Conservation (phyloP, 2,888 invertebrate species). For the Hymenopus coronatus region DNA sequence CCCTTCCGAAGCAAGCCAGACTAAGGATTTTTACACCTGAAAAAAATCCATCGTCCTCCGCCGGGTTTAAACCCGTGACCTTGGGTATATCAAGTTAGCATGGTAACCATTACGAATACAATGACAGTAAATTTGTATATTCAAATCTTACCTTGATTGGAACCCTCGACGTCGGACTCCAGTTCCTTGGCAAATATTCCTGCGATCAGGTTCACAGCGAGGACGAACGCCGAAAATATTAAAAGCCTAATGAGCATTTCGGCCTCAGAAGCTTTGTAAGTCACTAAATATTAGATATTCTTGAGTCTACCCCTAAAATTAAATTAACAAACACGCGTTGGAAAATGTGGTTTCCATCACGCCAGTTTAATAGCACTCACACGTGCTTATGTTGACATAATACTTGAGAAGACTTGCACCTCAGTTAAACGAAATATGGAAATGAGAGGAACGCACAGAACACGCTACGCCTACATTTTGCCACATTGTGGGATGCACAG, state of each 20-base stretch:
- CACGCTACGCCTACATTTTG: background rate
- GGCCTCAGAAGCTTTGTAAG: background rate
- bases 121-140: too few species aligned
- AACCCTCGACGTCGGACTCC: background rate
- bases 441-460: background rate
- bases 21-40: too few species aligned
- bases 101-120: too few species aligned
- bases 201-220: constrained; percentile 8
- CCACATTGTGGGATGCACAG: background rate
- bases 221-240: background rate
- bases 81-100: too few species aligned
- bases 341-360: background rate
- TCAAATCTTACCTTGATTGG: background rate
- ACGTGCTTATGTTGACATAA: background rate
- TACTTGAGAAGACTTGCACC: too few species aligned
- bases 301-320: background rate
- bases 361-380: background rate
- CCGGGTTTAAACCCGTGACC: too few species aligned
- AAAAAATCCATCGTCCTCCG: too few species aligned
- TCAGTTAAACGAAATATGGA: background rate
- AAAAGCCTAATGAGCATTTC: constrained; percentile 3
- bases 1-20: too few species aligned
- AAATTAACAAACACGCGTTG: background rate
- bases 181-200: constrained; percentile 9
- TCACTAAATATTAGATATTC: background rate